Conservation (phyloP, 2,797 vertebrate species). For the Antrozous pallidus region DNA sequence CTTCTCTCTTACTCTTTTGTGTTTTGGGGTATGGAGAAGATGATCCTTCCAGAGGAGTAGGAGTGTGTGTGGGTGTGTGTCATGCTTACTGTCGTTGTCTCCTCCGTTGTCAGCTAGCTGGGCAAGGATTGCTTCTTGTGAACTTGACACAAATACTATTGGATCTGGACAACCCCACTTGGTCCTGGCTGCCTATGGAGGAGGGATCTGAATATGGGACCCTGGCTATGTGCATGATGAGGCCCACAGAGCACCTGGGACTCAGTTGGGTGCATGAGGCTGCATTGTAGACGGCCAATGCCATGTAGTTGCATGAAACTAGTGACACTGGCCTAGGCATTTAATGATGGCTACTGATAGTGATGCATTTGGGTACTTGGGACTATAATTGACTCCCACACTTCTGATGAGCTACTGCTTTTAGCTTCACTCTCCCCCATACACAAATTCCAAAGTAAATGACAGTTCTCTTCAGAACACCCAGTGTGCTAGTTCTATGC, state of each 20-base stretch:
- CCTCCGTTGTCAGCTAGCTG: neutral
- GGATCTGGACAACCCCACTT: neutral
- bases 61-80: slow-evolving; percentile 3
- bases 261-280: slow-evolving; percentile 1
- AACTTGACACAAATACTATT: slow-evolving; percentile 14
- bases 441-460: neutral
- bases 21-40: neutral
- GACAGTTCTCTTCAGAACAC: neutral
- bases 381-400: neutral
- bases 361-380: neutral
- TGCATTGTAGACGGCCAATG: neutral
- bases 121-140: slow-evolving; percentile 21
- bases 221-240: slow-evolving; percentile 27
- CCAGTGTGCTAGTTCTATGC: neutral
- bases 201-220: neutral
- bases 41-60: neutral
- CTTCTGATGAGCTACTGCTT: neutral
- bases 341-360: neutral
- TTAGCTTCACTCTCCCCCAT: neutral
- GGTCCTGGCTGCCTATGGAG: slow-evolving; percentile 27
- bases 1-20: neutral
- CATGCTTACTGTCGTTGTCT: slow-evolving; percentile 2
- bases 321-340: neutral
- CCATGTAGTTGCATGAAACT: slow-evolving; percentile 32
- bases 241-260: neutral